Evolutionary conservation across 2,888 invertebrate genomes (phyloP), one percentile per base, ranked within the genome.

Genomic region (Tolmerus cingulatus): DNA sequence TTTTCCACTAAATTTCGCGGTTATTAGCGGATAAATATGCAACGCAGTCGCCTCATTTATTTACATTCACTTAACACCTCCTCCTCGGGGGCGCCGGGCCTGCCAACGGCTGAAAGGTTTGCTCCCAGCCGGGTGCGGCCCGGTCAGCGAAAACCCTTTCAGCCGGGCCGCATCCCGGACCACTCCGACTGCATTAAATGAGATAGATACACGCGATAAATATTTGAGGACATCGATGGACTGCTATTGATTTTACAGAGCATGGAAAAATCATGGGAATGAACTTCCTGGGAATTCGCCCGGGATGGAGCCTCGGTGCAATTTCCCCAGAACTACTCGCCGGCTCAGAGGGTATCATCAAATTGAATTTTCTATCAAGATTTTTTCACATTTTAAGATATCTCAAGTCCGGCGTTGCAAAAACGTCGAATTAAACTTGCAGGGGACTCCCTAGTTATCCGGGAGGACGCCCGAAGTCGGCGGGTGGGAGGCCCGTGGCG

Each of bases 181-280:
- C 16, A 37, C 23, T 37, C n/a, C 34, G 74, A 85, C 43, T 85
- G 74, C 74, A 74, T 85, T 85, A 85, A 85, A 74, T 74, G 85
- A 85, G 74, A 85, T 19, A 66, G 66, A 66, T 43, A 85, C 74
- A 85, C 23, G 74, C 43, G 46, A 74, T 85, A 85, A 85, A 85
- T 85, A 85, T 85, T 85, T 85, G 85, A 85, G 66, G 85, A 85
- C 74, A 85, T 74, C 85, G 85, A 85, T 85, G 74, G 85, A 85
- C 85, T 85, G 43, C 74, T 85, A 85, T 85, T 85, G 85, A 85
- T 85, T 85, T 85, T 74, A 46, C 74, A 46, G 74, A 43, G 74
- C 74, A 85, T 85, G 85, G 85, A 85, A 85, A 85, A 85, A 85
- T 85, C 85, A 85, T 85, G 85, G 74, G 27, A 74, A 85, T 43